These are phyloP conservation scores for Quiscalus mexicanus DNA, from an alignment of 2,113 vertebrate species.

Conservation along the genomic window DNA sequence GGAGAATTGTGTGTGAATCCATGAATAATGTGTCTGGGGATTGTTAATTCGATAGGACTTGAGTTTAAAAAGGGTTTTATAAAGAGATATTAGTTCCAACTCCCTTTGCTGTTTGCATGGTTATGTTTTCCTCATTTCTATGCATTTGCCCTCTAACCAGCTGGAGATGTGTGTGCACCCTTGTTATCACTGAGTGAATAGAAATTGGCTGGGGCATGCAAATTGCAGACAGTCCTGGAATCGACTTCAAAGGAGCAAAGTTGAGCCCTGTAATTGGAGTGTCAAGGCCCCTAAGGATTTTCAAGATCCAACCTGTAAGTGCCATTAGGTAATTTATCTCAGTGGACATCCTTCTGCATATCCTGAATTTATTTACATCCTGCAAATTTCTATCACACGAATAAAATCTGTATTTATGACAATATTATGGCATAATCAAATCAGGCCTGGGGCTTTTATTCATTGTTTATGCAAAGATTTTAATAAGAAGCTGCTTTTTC, in stretches of 20 bases:
- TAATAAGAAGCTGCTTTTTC: not conserved
- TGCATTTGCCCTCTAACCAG: constrained; percentile 1
- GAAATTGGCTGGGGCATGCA: not conserved
- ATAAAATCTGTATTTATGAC: not conserved
- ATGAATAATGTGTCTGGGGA: not conserved
- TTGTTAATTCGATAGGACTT: not conserved
- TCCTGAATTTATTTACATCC: not conserved
- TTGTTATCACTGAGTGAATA: not conserved
- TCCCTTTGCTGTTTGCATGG: constrained; percentile 6
- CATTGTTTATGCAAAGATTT: not conserved
- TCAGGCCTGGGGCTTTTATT: not conserved
- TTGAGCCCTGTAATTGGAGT: not conserved
- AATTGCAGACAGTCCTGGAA: not conserved
- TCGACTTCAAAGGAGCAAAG: constrained; percentile 1
- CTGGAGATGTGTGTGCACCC: not conserved
- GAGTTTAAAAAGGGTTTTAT: not conserved
- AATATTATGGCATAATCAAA: not conserved
- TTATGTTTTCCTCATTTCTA: constrained; percentile 15
- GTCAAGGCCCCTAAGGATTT: not conserved
- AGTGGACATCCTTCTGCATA: not conserved
- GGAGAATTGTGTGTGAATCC: not conserved
- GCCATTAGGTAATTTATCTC: not conserved
- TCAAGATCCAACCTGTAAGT: not conserved
- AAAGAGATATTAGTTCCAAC: not conserved
- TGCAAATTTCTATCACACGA: not conserved